Evolutionary conservation across 2,888 invertebrate species (phyloP).

Genomic region (Dicyrtoma fusca): DNA sequence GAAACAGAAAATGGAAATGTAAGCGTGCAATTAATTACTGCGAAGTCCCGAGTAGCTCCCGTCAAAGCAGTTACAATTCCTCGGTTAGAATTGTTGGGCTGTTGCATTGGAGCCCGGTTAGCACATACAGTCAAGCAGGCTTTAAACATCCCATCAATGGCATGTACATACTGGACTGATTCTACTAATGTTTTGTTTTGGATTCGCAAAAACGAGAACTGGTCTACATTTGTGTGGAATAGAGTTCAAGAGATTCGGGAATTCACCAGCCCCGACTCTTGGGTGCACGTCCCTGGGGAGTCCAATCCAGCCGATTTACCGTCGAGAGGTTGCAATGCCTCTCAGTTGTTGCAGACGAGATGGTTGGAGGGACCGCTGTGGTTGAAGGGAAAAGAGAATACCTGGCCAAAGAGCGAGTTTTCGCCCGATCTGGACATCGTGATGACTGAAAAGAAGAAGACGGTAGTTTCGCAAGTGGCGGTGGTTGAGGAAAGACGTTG

Average conservation of each 20-base stretch:
- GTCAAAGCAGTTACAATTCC: too few species aligned
- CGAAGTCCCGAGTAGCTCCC: too few species aligned
- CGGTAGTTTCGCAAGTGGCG: not conserved
- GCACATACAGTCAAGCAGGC: too few species aligned
- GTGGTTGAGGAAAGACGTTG: not conserved
- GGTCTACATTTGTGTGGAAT: constrained; percentile 26
- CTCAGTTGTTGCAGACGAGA: constrained; percentile 6
- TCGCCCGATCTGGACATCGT: constrained; percentile 6
- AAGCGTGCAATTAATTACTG: too few species aligned
- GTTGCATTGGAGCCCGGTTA: too few species aligned
- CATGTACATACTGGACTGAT: constrained; percentile 30
- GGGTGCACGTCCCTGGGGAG: constrained; percentile 28
- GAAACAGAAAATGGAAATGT: too few species aligned
- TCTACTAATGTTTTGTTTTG: constrained; percentile 25
- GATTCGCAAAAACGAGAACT: constrained; percentile 10
- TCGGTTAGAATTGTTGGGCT: too few species aligned
- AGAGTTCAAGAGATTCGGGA: constrained; percentile 20
- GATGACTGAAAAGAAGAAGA: constrained; percentile 15
- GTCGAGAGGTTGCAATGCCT: constrained; percentile 21
- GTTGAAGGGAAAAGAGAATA: not conserved
- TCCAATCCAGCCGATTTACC: constrained; percentile 36
- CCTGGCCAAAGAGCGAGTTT: constrained; percentile 17
- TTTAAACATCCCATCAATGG: too few species aligned
- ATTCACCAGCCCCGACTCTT: not conserved
- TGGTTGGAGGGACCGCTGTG: constrained; percentile 38